phyloP scores from a whole-genome alignment of 2,888 invertebrate genomes.

The Drosophila tanythrix region DNA sequence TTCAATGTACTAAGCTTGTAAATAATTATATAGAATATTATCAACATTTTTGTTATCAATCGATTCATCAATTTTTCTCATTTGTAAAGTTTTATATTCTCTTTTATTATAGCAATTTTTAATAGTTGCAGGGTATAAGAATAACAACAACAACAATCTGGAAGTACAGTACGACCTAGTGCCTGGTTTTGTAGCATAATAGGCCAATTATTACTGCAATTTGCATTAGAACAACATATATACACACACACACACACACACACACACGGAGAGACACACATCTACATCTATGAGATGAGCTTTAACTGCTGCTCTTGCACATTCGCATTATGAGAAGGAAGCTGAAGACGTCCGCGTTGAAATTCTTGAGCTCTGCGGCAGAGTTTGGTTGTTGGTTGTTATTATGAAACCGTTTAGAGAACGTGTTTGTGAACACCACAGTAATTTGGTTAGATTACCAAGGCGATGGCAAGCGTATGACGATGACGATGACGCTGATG shows the following conservation, averaged over 20 bases:
- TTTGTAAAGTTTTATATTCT: not conserved
- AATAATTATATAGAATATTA: not conserved
- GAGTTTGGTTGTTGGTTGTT: conserved; percentile 67
- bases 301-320: conserved; percentile 30
- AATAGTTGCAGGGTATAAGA: conserved; percentile 10
- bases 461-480: conserved; percentile 53
- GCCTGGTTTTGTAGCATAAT: conserved; percentile 72
- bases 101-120: not conserved
- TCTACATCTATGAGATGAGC: conserved; percentile 43
- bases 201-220: conserved; percentile 79
- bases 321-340: conserved; percentile 67
- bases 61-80: not conserved
- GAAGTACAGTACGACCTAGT: conserved; percentile 74
- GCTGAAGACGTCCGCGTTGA: conserved; percentile 41
- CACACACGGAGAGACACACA: not conserved
- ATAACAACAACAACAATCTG: conserved; percentile 26
- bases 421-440: conserved; percentile 81
- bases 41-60: not conserved
- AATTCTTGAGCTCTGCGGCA: conserved; percentile 60
- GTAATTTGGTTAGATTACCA: conserved; percentile 80
- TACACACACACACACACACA: conserved; percentile 13
- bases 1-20: not conserved
- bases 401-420: conserved; percentile 82
- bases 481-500: conserved; percentile 28
- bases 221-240: conserved; percentile 71